phyloP scores from a whole-genome alignment of 2,888 invertebrate species.

The Pristionchus entomophagus region DNA sequence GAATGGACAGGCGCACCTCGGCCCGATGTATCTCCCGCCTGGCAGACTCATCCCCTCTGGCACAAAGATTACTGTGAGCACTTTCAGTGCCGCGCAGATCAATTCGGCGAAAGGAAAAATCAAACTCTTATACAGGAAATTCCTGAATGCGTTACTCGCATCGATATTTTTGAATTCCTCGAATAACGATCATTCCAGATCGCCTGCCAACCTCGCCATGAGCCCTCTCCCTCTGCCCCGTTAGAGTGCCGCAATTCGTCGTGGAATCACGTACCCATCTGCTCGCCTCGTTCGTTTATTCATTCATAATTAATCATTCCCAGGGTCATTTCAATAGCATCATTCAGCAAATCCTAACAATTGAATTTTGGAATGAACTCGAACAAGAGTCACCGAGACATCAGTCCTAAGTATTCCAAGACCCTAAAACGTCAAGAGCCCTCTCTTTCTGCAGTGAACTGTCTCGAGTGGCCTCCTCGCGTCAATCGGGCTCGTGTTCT shows the following conservation, averaged over 20 bases:
- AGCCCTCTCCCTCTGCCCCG: slow-evolving; percentile 45
- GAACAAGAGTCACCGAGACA: too few relatives aligned
- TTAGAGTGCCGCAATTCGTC: slow-evolving; percentile 78
- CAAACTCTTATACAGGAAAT: too few relatives aligned
- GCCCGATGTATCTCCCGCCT: slow-evolving; percentile 5
- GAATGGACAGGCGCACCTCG: slow-evolving; percentile 53
- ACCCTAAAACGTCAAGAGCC: too few relatives aligned
- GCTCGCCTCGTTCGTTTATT: slow-evolving; percentile 76
- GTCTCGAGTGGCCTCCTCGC: slow-evolving; percentile 87
- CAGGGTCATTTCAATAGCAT: background rate
- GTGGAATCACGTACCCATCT: slow-evolving; percentile 77
- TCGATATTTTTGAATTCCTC: too few relatives aligned
- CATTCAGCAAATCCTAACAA: background rate
- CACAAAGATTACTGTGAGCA: slow-evolving; percentile 35
- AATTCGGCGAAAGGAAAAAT: too few relatives aligned
- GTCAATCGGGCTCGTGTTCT: slow-evolving; percentile 96
- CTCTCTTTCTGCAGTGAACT: slow-evolving; percentile 80
- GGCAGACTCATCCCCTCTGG: slow-evolving; percentile 45
- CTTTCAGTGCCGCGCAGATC: too few relatives aligned
- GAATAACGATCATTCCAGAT: background rate
- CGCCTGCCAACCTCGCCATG: slow-evolving; percentile 50
- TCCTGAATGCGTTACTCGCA: too few relatives aligned
- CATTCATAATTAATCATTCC: background rate
- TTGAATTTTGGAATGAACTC: too few relatives aligned
- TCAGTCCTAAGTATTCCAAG: too few relatives aligned